Conservation (phyloP, 2,113 vertebrate genomes). For the Notarius quadriscutis region DNA sequence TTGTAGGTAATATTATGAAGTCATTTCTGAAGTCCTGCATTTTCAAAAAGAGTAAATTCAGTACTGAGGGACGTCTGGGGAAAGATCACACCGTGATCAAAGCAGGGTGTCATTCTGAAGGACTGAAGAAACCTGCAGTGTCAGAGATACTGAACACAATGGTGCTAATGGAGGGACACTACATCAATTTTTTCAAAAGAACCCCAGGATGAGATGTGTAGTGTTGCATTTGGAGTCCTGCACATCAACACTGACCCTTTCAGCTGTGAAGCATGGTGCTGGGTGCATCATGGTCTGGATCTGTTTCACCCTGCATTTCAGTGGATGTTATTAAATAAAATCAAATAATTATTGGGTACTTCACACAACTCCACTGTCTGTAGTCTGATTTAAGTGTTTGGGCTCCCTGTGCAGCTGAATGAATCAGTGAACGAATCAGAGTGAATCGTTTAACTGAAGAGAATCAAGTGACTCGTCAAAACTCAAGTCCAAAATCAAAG, state of each 20-base stretch:
- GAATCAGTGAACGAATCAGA: neutral
- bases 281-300: neutral
- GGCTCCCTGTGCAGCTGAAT: neutral
- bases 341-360: neutral
- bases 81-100: neutral
- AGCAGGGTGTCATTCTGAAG: too few species aligned
- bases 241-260: neutral
- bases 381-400: neutral
- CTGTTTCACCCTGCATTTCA: neutral
- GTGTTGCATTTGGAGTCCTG: too few species aligned
- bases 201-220: too few species aligned
- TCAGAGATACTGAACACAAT: too few species aligned
- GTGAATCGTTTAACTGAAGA: neutral
- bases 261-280: neutral
- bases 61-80: neutral
- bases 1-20: neutral
- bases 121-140: too few species aligned
- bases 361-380: neutral
- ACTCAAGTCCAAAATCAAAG: neutral
- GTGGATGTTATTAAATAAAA: neutral
- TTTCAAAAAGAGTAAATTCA: neutral
- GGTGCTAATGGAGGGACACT: too few species aligned
- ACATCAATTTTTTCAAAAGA: neutral
- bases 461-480: neutral
- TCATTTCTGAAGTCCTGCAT: neutral